Evolutionary conservation across 2,797 vertebrate genomes (phyloP).

Genomic region (Botia kubotai): DNA sequence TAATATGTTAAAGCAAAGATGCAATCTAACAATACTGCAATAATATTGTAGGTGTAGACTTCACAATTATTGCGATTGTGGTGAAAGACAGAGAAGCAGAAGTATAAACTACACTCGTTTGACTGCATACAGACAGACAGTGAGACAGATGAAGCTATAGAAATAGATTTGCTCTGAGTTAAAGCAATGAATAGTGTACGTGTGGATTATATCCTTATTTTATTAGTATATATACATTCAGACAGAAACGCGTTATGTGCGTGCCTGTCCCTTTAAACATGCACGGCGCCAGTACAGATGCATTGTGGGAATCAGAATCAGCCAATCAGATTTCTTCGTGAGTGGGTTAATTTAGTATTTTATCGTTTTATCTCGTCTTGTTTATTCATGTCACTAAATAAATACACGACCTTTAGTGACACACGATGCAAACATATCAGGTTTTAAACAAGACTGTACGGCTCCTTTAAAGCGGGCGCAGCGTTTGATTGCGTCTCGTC

Average conservation of each 20-base stretch:
- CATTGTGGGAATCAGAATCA: conserved; percentile 32
- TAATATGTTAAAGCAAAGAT: background rate
- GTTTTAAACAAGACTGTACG: background rate
- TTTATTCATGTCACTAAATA: too few species aligned
- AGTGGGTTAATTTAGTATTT: too few species aligned
- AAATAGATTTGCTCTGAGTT: background rate
- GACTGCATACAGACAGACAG: background rate
- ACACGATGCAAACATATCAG: background rate
- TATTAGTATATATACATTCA: too few species aligned
- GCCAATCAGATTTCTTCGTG: conserved; percentile 30
- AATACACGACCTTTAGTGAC: background rate
- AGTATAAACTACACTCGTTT: too few species aligned
- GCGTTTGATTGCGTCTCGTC: background rate
- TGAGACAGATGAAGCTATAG: background rate
- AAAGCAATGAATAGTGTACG: background rate
- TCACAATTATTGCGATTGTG: background rate
- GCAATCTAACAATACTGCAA: background rate
- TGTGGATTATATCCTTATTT: too few species aligned
- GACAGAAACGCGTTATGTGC: background rate
- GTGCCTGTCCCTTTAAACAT: conserved; percentile 19
- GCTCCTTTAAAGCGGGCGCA: too few species aligned
- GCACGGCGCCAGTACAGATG: background rate
- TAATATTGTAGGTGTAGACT: background rate
- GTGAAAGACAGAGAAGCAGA: background rate
- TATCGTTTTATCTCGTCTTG: too few species aligned